phyloP scores from a whole-genome alignment of 2,113 vertebrate species.

The Heterotis niloticus region DNA sequence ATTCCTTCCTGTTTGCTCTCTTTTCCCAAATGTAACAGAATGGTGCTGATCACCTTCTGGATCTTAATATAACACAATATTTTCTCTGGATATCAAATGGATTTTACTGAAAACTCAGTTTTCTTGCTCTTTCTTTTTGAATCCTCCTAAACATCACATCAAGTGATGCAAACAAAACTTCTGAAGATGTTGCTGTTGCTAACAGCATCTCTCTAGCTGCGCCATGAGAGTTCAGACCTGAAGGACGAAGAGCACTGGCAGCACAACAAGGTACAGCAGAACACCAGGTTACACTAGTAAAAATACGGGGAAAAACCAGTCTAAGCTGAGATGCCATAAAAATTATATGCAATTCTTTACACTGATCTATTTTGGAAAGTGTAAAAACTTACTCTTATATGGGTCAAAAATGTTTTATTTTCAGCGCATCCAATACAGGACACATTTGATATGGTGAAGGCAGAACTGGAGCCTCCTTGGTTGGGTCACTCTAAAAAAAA shows the following conservation, averaged over 20 bases:
- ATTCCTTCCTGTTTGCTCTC: too few species aligned
- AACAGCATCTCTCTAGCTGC: too few species aligned
- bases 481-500: not conserved
- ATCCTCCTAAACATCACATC: too few species aligned
- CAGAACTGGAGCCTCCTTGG: not conserved
- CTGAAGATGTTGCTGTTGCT: too few species aligned
- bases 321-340: constrained; percentile 2
- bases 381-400: not conserved
- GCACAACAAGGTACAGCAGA: not conserved
- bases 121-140: too few species aligned
- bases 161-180: too few species aligned
- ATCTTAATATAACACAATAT: too few species aligned
- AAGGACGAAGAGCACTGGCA: not conserved
- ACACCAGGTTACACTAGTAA: not conserved
- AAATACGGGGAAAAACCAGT: constrained; percentile 1
- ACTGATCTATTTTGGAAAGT: not conserved
- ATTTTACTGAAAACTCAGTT: too few species aligned
- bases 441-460: not conserved
- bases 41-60: too few species aligned
- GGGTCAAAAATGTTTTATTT: constrained; percentile 7
- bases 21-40: too few species aligned
- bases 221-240: not conserved
- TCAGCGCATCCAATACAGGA: not conserved
- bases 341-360: not conserved
- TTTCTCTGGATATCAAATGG: too few species aligned